Evolutionary conservation across 2,888 invertebrate species (phyloP), one percentile per base, ranked within the genome.

Genomic region (Operophtera brumata): DNA sequence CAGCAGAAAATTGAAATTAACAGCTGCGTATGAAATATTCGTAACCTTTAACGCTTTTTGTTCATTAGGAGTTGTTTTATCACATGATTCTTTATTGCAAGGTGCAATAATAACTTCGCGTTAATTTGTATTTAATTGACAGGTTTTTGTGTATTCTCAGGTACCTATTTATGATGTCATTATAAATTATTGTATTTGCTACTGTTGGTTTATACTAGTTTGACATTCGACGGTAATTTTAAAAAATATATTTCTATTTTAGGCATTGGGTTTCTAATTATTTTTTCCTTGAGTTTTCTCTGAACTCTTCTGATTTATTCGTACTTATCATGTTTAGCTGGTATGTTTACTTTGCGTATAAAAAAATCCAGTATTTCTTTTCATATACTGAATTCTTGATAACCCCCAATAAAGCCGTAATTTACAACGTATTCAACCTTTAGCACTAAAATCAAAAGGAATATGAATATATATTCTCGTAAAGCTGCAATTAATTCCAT

Each of bases 1-100:
- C 75, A 74, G 75, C 70, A 67, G 65, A 62, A 63, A 67, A 67
- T 67, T 65, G 62, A 62, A 70, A 63, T 60, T 54, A 66, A 61
- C 75, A 77, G 70, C 71, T 77, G 78, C 58, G 47, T 54, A 61
- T 61, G 58, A 64, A 69, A 67, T 62, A 59, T 62, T 60, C 52
- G 52, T 45, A 48, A 55, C 57, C 50, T 54, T 54, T 57, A 10
- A 35, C 34, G 53, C 59, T 64, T 51, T 59, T 49, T 59, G 55
- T 32, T 39, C 41, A 40, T 20, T n/a, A 47, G 48, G 34, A 45
- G 25, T 32, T 43, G 45, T 41, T 48, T 13, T 30, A 42, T 28
- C 1, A 14, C 45, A 26, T 8, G 40, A 26, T 20, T 54, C 42
- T 25, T 37, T 46, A 47, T 50, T 49, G 48, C 57, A 59, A 54